Evolutionary conservation across 2,888 invertebrate genomes (phyloP), one percentile per base, ranked within the genome.

Genomic region (Lepidochrysops patricia): DNA sequence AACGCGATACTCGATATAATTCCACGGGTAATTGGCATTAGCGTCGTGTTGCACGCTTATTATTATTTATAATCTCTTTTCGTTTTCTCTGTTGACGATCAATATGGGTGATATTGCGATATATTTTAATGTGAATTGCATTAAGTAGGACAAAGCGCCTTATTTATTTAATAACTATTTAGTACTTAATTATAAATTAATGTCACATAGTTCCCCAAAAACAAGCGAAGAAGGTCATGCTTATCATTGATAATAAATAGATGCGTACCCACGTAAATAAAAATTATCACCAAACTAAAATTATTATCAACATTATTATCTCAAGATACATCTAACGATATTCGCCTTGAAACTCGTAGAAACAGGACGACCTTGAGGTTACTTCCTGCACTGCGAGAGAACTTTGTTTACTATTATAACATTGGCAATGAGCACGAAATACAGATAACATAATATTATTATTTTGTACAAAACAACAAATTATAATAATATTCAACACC

Each of bases 371-470:
- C 66, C 84, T 86, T 84, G 83, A 69, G 66, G 67, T 71, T 71
- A 82, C 83, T 86, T 86, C 86, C 85, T 85, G 75, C 70, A 81
- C 78, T 79, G 79, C 76, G 73, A 73, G 81, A 79, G 84, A 82
- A 84, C 83, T 84, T 73, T 82, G 82, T 73, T 72, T 73, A 76
- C 73, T 76, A 70, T 75, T 75, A 73, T 74, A 73, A 73, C 75
- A 77, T 75, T 75, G 74, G 72, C 72, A 73, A 74, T 74, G 69
- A 73, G 69, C 70, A 70, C 66, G 64, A 70, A 70, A 70, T 72
- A 65, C 67, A 64, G 62, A 69, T 76, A 73, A 74, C n/a, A n/a
- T n/a, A n/a, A n/a, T n/a, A 54, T 32, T 32, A 54, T 26, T 49
- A 1, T 7, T 43, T 43, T 19, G 12, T 23, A 43, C 26, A 54